Conservation (phyloP, 1,140 invertebrate species). For the Meloidogyne chitwoodi region DNA sequence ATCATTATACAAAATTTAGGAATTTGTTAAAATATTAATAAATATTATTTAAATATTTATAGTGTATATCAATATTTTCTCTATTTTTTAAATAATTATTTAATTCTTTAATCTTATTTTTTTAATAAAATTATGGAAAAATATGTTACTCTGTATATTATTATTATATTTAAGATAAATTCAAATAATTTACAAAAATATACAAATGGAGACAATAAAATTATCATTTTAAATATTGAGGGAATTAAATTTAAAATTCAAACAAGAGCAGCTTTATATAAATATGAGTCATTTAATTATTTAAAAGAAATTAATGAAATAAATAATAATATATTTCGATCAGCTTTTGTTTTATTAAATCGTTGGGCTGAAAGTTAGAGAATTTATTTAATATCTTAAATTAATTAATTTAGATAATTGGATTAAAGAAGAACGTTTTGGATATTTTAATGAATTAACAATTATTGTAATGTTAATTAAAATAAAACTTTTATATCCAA, state of each 20-base stretch:
- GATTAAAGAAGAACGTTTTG: not conserved
- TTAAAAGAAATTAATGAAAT: not conserved
- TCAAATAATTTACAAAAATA: not conserved
- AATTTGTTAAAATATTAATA: too few species aligned
- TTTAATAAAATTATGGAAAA: too few species aligned
- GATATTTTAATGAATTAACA: not conserved
- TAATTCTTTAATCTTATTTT: too few species aligned
- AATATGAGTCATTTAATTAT: not conserved
- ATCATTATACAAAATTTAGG: too few species aligned
- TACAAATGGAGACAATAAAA: not conserved
- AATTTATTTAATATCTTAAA: too few species aligned
- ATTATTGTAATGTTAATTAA: slow-evolving; percentile 4
- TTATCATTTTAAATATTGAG: not conserved
- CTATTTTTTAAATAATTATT: too few species aligned
- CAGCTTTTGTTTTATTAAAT: not conserved
- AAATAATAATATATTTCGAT: not conserved
- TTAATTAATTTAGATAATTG: not conserved
- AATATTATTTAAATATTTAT: too few species aligned
- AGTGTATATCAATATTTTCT: too few species aligned
- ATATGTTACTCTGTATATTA: too few species aligned
- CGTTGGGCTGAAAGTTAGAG: not conserved
- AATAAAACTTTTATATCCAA: slow-evolving; percentile 7
- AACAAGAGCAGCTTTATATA: not conserved
- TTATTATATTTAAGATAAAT: too few species aligned
- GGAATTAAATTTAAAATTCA: not conserved